Base-by-base conservation (phyloP, 1,140 invertebrate genomes). In the Ylistrum balloti region DNA sequence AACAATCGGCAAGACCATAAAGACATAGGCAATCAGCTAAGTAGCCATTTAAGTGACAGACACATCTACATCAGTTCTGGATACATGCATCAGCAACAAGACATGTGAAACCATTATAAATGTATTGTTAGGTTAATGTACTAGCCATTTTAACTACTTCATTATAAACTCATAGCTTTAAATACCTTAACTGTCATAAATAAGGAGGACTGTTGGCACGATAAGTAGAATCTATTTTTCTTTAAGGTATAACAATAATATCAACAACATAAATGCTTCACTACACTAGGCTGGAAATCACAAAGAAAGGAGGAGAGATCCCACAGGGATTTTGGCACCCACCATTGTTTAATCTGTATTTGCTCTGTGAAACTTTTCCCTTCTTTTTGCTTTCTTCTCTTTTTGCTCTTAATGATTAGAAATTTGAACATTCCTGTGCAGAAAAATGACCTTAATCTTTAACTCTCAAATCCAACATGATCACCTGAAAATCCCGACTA, bases 141-240 rank as follows among this genome's bases (percentile, higher is more conserved):
- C 56, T n/a, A 17, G 56, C 28, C 17, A 28, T 74, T 74, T 45
- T 17, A 45, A 17, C 0, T 45, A 45, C 41, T 38, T n/a, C 35
- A 7, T 38, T 38, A 38, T n/a, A 38, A 45, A 45, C 9, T 13
- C 22, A 11, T 74, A 11, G 5, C 22, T 74, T 74, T 74, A 74
- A 56, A 74, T 74, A n/a, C 1, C 7, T n/a, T 7, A 74, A 17
- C 56, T 74, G 22, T 74, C n/a, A 28, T n/a, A 74, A 74, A 74
- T 74, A 74, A 74, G n/a, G 56, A 74, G 56, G 56, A 74, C 22
- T 28, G n/a, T 74, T 74, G 56, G 56, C 56, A 74, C 56, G 28
- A 74, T 74, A n/a, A 28, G 56, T 74, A 74, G n/a, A 74, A 74
- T 74, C 28, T 74, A n/a, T 11, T 74, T 20, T 28, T 74, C 56